A percentile compares a stretch with the other conserved stretches of the same genome.
phyloP scores from a whole-genome alignment of 2,888 invertebrate genomes.

The Cetonia aurata region DNA sequence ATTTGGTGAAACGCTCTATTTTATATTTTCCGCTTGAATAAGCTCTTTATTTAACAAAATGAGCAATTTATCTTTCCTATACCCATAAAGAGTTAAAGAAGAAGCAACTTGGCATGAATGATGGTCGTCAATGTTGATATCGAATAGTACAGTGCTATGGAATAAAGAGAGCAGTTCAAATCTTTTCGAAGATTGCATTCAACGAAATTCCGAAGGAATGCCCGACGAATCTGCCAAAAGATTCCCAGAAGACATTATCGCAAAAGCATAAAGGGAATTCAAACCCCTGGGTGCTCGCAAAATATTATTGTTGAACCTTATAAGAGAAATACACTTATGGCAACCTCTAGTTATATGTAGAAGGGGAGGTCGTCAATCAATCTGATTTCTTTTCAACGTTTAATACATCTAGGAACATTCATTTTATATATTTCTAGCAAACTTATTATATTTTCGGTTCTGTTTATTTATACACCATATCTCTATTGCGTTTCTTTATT shows the following conservation, averaged over 20 bases:
- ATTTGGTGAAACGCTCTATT: too few species aligned
- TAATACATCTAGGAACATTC: too few species aligned
- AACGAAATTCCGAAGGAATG: constrained; percentile 1
- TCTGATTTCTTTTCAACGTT: too few species aligned
- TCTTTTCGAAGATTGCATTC: constrained; percentile 14
- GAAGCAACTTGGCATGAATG: neutral
- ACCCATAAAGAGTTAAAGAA: neutral
- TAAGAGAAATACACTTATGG: constrained; percentile 4
- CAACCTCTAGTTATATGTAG: too few species aligned
- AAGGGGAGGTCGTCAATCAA: too few species aligned
- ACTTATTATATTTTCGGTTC: too few species aligned
- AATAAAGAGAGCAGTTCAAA: neutral
- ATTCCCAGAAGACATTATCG: constrained; percentile 26
- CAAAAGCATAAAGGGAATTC: constrained; percentile 25
- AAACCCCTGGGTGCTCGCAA: constrained; percentile 17
- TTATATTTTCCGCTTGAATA: too few species aligned
- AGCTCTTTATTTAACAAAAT: too few species aligned
- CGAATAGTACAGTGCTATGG: neutral
- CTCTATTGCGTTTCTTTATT: too few species aligned
- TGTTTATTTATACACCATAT: too few species aligned
- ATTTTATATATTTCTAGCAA: too few species aligned
- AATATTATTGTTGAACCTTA: constrained; percentile 31
- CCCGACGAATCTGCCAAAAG: constrained; percentile 10
- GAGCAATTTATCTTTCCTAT: neutral
- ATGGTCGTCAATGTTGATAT: constrained; percentile 9